Conservation (phyloP, 1,140 invertebrate species). For the Xylocopa sonorina region DNA sequence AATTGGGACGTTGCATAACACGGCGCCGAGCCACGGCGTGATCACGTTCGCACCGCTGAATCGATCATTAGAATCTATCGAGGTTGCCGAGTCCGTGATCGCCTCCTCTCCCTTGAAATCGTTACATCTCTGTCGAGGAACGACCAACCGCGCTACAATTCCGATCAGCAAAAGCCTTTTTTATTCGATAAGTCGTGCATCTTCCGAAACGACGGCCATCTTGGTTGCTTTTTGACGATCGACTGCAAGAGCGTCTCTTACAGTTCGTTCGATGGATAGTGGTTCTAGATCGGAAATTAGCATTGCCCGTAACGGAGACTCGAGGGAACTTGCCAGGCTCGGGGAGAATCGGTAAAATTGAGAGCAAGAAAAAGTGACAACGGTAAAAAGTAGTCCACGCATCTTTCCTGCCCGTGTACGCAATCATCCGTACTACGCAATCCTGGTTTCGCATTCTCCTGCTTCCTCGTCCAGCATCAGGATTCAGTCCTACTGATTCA, state of each 20-base stretch:
- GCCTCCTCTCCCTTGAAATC: slow-evolving; percentile 25
- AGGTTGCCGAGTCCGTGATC: slow-evolving; percentile 29
- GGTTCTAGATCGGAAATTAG: slow-evolving; percentile 57
- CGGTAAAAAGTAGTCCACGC: slow-evolving; percentile 66
- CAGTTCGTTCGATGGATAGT: too few species aligned
- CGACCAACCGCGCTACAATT: neutral
- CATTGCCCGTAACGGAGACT: slow-evolving; percentile 63
- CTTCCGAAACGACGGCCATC: neutral
- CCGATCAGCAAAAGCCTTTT: neutral
- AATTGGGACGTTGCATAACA: slow-evolving; percentile 51
- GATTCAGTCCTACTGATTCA: slow-evolving; percentile 1
- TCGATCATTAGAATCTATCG: slow-evolving; percentile 42
- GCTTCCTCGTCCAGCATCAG: neutral
- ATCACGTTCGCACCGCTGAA: slow-evolving; percentile 19
- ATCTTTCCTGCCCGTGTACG: neutral
- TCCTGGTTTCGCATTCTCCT: slow-evolving; percentile 13
- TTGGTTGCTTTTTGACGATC: neutral
- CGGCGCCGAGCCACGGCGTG: slow-evolving; percentile 17
- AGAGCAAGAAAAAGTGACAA: slow-evolving; percentile 69
- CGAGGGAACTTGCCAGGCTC: slow-evolving; percentile 24
- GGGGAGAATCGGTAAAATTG: slow-evolving; percentile 49
- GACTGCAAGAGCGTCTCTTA: too few species aligned
- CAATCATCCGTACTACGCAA: neutral
- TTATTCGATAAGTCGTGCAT: neutral
- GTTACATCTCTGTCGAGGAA: slow-evolving; percentile 8